phyloP scores from a whole-genome alignment of 1,140 invertebrate genomes.

The Babylonia areolata region DNA sequence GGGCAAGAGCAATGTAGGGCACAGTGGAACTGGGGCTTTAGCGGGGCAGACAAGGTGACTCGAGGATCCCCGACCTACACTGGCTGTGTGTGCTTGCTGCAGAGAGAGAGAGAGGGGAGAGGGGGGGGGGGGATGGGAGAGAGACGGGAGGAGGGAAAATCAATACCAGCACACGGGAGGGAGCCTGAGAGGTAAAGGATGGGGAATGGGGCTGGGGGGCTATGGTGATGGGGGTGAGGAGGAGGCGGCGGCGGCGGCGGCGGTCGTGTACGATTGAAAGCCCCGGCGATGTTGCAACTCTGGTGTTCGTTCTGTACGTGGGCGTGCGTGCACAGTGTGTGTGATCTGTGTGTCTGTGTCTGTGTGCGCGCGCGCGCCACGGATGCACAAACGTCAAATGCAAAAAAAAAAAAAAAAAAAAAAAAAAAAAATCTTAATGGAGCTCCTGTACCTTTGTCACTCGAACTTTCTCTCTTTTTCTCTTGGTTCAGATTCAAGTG shows the following conservation, averaged over 20 bases:
- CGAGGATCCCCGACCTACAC: not conserved
- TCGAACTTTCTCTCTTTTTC: too few relatives aligned
- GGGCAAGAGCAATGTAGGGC: not conserved
- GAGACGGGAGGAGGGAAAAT: not conserved
- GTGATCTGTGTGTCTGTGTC: too few relatives aligned
- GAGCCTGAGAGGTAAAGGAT: not conserved
- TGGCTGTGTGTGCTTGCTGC: not conserved
- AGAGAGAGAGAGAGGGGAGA: not conserved
- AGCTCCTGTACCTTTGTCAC: too few relatives aligned
- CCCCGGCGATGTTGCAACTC: not conserved
- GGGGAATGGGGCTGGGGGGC: not conserved
- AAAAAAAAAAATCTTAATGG: not conserved
- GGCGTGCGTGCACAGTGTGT: too few relatives aligned
- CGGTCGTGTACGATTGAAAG: not conserved
- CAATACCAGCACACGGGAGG: conserved; percentile 6
- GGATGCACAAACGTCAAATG: too few relatives aligned
- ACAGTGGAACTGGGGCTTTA: not conserved
- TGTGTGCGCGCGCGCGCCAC: too few relatives aligned
- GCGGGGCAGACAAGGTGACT: not conserved
- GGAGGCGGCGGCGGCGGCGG: not conserved
- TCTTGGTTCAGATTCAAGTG: too few relatives aligned
- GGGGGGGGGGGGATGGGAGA: not conserved
- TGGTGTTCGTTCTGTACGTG: not conserved
- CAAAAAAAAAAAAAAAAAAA: too few relatives aligned
- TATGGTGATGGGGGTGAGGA: not conserved